Base-by-base conservation (phyloP, 2,888 invertebrate species). In the Leptinotarsa tumamoca region DNA sequence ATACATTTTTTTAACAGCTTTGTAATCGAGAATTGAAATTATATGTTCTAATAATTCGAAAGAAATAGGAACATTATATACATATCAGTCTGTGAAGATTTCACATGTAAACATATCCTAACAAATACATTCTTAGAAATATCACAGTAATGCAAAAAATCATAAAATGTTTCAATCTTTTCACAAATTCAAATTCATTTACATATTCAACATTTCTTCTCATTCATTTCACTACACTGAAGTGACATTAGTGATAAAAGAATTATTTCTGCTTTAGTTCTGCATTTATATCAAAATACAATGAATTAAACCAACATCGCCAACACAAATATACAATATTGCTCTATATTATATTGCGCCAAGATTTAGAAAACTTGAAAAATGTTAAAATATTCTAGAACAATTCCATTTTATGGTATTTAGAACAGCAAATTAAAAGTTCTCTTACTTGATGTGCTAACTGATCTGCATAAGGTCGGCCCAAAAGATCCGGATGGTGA, bases 391-490 rank as follows among this genome's bases (percentile, higher is more conserved):
- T 54, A 13, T 54, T 54, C 5, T 54, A 7, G 17, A 4, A 7
- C 52, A 54, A 18, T 18, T 54, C 54, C 10, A 18, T 54, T 13
- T 18, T 4, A 18, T 18, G n/a, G 10, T 18, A 18, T 54, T 54
- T 54, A 10, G 18, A 18, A 54, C 18, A 54, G 7, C 13, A 33
- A 21, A 21, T 56, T 67, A 18, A 43, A 73, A 18, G 3, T 69
- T 73, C 72, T 74, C 82, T 82, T 88, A 92, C 92, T 90, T 92
- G 92, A 86, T 95, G 95, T 78, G 94, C 94, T 82, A 95, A 89
- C 86, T 95, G 94, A 87, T 96, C 95, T 61, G 95, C 94, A 87
- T 95, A 95, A 3, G 94, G 95, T 85, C 96, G 90, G 67, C 94
- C 93, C 79, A 96, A 90, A 79, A 96, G 90, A 87, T 95, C 95